Evolutionary conservation across 2,797 vertebrate genomes (phyloP).

Genomic region (Pangasius larnaudii): DNA sequence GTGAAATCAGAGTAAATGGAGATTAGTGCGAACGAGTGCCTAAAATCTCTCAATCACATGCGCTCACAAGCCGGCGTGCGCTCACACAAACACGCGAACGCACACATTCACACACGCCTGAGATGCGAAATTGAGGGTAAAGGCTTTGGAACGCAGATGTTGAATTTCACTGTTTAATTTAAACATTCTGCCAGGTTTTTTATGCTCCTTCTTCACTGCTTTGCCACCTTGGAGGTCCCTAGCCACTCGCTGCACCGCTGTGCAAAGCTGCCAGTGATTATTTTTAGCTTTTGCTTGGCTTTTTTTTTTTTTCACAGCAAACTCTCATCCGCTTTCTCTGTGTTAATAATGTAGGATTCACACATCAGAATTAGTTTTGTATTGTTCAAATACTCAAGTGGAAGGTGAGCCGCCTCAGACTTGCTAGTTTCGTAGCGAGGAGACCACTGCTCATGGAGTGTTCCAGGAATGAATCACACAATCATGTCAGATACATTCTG

Average conservation of each 20-base stretch:
- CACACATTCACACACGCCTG: conserved; percentile 33
- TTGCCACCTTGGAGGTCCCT: conserved; percentile 62
- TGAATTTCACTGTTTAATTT: conserved; percentile 64
- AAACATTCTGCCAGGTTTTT: conserved; percentile 57
- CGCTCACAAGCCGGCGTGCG: conserved; percentile 25
- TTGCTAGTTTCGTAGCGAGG: conserved; percentile 7
- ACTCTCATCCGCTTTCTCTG: conserved; percentile 59
- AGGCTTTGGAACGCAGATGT: conserved; percentile 62
- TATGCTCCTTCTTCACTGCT: conserved; percentile 47
- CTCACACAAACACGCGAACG: conserved; percentile 27
- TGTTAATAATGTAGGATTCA: conserved; percentile 67
- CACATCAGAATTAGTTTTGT: conserved; percentile 64
- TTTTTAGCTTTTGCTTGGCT: conserved; percentile 61
- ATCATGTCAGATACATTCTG: neutral
- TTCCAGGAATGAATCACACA: conserved; percentile 1
- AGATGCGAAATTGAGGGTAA: conserved; percentile 61
- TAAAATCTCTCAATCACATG: conserved; percentile 52
- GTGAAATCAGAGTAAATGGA: conserved; percentile 56
- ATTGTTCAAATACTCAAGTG: conserved; percentile 52
- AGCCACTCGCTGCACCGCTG: conserved; percentile 58
- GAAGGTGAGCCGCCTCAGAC: conserved; percentile 8
- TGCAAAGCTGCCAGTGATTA: conserved; percentile 61
- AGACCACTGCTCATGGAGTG: neutral
- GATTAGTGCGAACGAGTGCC: conserved; percentile 49
- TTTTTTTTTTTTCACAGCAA: conserved; percentile 58